phyloP scores from a whole-genome alignment of 2,888 invertebrate genomes.

The Cheilosia pagana region DNA sequence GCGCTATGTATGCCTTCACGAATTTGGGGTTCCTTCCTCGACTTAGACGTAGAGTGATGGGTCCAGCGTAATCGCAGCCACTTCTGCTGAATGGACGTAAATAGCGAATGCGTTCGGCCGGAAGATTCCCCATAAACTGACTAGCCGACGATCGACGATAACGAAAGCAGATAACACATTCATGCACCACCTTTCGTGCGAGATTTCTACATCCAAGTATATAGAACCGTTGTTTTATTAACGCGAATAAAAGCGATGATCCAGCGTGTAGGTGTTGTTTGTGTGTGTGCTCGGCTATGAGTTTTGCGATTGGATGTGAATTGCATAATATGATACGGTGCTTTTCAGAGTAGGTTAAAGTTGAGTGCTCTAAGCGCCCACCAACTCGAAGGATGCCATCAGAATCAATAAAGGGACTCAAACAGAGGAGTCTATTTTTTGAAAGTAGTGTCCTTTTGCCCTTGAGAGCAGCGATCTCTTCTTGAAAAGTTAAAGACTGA shows the following conservation, averaged over 20 bases:
- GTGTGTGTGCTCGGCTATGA: slow-evolving; percentile 13
- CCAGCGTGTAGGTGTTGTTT: neutral
- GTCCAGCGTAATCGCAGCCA: slow-evolving; percentile 48
- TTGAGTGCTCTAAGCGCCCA: slow-evolving; percentile 24
- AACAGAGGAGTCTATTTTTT: neutral
- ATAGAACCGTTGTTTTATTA: slow-evolving; percentile 26
- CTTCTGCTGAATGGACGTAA: slow-evolving; percentile 46
- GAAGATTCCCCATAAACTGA: slow-evolving; percentile 56
- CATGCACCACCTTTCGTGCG: no score
- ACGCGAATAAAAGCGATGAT: slow-evolving; percentile 6
- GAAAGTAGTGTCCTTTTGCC: neutral
- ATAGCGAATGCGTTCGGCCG: slow-evolving; percentile 43
- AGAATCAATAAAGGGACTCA: neutral
- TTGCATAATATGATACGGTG: slow-evolving; percentile 34
- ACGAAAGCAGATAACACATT: slow-evolving; percentile 16
- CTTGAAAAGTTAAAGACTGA: neutral
- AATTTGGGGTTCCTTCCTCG: slow-evolving; percentile 45
- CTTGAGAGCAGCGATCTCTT: neutral
- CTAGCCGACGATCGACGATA: slow-evolving; percentile 2
- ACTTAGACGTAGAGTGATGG: slow-evolving; percentile 33
- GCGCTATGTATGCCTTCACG: slow-evolving; percentile 43
- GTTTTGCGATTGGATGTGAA: slow-evolving; percentile 12
- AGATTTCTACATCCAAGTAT: slow-evolving; percentile 32
- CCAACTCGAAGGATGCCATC: slow-evolving; percentile 28
- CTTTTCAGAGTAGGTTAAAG: slow-evolving; percentile 14